Evolutionary conservation across 2,888 invertebrate species (phyloP).

Genomic region (Ochropleura leucogaster): DNA sequence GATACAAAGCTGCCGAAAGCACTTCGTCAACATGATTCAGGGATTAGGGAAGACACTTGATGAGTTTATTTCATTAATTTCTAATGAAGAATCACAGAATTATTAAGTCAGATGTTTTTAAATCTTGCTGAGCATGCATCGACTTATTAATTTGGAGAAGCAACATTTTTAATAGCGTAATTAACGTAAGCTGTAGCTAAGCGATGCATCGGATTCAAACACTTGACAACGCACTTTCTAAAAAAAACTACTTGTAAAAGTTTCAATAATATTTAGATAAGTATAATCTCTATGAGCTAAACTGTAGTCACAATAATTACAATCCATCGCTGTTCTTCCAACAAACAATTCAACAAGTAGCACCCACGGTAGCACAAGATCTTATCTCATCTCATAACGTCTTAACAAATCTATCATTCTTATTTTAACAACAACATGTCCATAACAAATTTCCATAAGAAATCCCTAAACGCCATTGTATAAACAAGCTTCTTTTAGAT

Average conservation of each 20-base stretch:
- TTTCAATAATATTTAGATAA: background rate
- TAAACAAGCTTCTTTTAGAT: slow-evolving; percentile 48
- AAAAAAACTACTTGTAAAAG: background rate
- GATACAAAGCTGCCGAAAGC: slow-evolving; percentile 18
- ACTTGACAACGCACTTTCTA: background rate
- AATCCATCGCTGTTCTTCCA: background rate
- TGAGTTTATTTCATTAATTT: slow-evolving; percentile 5
- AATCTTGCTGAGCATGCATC: background rate
- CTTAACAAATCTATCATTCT: slow-evolving; percentile 28
- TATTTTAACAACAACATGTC: slow-evolving; percentile 11
- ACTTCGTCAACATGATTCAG: slow-evolving; percentile 28
- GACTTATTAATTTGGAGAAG: background rate
- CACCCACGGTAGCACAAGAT: slow-evolving; percentile 36
- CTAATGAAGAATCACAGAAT: background rate
- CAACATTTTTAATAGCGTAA: background rate
- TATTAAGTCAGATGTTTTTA: background rate
- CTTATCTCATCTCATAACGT: slow-evolving; percentile 24
- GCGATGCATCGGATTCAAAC: background rate
- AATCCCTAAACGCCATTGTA: slow-evolving; percentile 48
- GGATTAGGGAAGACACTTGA: slow-evolving; percentile 4
- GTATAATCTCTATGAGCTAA: background rate
- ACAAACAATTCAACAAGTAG: slow-evolving; percentile 29
- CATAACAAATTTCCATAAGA: slow-evolving; percentile 39
- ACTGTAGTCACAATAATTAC: background rate
- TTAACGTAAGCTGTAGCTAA: background rate